A percentile compares a stretch with the other conserved stretches of the same genome.
These are phyloP conservation scores for Drosophila orena DNA, from an alignment of 1,140 invertebrate species.

Conservation along the genomic window DNA sequence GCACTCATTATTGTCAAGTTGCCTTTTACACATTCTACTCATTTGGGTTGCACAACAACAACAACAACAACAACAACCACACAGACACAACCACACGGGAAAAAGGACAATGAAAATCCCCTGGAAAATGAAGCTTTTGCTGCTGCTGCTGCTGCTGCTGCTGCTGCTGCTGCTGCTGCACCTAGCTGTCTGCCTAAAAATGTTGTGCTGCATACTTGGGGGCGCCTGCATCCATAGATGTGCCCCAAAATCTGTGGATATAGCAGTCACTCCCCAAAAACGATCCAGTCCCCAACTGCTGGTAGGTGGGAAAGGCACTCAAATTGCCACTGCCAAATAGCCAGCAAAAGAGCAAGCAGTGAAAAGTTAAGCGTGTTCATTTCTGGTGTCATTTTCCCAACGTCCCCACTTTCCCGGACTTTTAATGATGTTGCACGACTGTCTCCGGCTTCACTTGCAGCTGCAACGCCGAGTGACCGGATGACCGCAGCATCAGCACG, in stretches of 20 bases:
- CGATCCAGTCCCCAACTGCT: slow-evolving; percentile 5
- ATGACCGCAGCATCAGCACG: slow-evolving; percentile 52
- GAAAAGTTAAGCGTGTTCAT: slow-evolving; percentile 70
- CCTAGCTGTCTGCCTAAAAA: neutral
- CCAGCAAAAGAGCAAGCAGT: slow-evolving; percentile 53
- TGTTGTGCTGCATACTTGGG: slow-evolving; percentile 10
- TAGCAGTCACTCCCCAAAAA: slow-evolving; percentile 15
- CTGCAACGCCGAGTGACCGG: slow-evolving; percentile 58
- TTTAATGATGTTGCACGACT: slow-evolving; percentile 70
- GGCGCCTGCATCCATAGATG: slow-evolving; percentile 19
- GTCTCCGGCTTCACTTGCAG: slow-evolving; percentile 55
- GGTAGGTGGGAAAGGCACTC: slow-evolving; percentile 32
- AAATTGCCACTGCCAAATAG: slow-evolving; percentile 57
- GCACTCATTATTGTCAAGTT: slow-evolving; percentile 70
- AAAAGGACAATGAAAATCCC: slow-evolving; percentile 23
- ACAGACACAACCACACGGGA: slow-evolving; percentile 8
- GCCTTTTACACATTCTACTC: slow-evolving; percentile 60
- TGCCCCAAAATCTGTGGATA: slow-evolving; percentile 14
- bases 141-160: neutral
- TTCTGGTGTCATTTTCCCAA: slow-evolving; percentile 52
- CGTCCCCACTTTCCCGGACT: slow-evolving; percentile 36
- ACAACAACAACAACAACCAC: neutral
- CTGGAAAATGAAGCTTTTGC: slow-evolving; percentile 7
- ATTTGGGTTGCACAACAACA: slow-evolving; percentile 53
- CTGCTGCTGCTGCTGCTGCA: too few species aligned